phyloP scores from a whole-genome alignment of 2,888 invertebrate genomes.

The Lordiphosa andalusiaca region DNA sequence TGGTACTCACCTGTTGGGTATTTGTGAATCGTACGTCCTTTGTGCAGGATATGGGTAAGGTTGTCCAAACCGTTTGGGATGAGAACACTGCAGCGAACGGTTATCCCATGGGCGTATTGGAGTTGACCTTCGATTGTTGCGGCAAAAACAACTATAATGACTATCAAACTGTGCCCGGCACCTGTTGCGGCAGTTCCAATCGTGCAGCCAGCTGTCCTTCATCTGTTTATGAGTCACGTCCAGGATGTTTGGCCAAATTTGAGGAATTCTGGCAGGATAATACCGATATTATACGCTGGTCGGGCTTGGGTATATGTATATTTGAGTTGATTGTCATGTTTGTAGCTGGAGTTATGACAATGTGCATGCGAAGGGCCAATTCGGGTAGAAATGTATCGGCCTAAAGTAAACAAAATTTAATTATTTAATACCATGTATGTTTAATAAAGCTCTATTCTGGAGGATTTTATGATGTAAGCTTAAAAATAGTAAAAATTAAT shows the following conservation, averaged over 20 bases:
- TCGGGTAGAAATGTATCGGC: conserved; percentile 23
- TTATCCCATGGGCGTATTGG: conserved; percentile 70
- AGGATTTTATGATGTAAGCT: too few species aligned
- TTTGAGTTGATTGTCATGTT: conserved; percentile 88
- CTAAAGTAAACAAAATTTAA: neutral
- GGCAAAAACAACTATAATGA: conserved; percentile 45
- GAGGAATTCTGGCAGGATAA: conserved; percentile 78
- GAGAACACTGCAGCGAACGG: conserved; percentile 43
- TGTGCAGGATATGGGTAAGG: conserved; percentile 81
- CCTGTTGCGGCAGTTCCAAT: conserved; percentile 62
- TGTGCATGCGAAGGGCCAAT: conserved; percentile 83
- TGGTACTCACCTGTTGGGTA: conserved; percentile 86
- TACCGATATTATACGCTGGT: conserved; percentile 82
- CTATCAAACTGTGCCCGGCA: conserved; percentile 56
- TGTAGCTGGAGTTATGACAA: conserved; percentile 90
- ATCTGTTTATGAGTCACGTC: conserved; percentile 20
- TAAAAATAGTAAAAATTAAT: too few species aligned
- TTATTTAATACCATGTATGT: conserved; percentile 8
- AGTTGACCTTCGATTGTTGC: conserved; percentile 70
- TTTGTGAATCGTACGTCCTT: conserved; percentile 84
- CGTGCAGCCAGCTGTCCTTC: conserved; percentile 27
- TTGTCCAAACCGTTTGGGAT: conserved; percentile 81
- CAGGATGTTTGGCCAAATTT: conserved; percentile 56
- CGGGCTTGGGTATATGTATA: conserved; percentile 85
- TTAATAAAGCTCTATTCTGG: too few species aligned